These are phyloP conservation scores for Oenanthe melanoleuca DNA, from an alignment of 2,113 vertebrate species.

Conservation along the genomic window DNA sequence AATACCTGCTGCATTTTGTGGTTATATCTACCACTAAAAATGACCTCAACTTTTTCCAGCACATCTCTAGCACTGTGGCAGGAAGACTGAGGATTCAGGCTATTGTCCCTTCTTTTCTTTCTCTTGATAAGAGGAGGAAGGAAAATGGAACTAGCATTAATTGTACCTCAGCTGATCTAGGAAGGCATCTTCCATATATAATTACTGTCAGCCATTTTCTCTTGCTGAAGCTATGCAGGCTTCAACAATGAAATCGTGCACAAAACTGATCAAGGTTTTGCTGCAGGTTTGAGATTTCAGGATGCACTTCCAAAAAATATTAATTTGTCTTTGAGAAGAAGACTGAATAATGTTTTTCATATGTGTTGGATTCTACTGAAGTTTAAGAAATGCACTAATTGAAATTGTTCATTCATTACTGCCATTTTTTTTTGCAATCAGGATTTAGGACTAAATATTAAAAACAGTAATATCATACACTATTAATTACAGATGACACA, in stretches of 20 bases:
- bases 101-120: neutral
- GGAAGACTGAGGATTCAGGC: neutral
- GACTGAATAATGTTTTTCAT: neutral
- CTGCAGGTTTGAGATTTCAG: neutral
- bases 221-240: accelerated
- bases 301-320: neutral
- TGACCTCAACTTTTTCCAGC: neutral
- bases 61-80: accelerated
- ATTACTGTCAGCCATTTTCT: neutral
- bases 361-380: neutral
- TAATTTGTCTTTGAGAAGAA: neutral
- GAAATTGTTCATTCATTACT: neutral
- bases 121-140: neutral
- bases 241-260: neutral
- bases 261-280: neutral
- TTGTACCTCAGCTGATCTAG: neutral
- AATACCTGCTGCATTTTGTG: neutral
- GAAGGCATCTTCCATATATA: neutral
- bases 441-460: neutral
- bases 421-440: neutral
- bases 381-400: neutral
- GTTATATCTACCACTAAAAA: neutral
- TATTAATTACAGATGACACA: neutral
- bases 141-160: neutral
- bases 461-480: neutral